Base-by-base conservation (phyloP, 1,140 invertebrate genomes). In the Sycobia sp. region DNA sequence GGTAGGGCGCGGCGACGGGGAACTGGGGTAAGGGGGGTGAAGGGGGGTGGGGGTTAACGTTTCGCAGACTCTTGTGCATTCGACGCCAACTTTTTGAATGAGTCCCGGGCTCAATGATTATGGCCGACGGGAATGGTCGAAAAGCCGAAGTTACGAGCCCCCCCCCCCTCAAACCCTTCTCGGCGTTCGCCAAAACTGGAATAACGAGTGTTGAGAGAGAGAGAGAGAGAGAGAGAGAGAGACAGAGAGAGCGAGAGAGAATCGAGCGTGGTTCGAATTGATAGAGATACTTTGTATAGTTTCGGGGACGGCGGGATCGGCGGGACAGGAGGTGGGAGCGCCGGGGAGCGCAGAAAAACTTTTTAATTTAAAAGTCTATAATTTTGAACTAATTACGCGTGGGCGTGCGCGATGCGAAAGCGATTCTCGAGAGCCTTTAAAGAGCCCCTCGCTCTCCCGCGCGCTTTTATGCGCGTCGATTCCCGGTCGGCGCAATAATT, bases 291-390 rank as follows among this genome's bases (percentile, higher is more conserved):
- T 53, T 61, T 53, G 38, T 61, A 32, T 36, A 44, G 10, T 36
- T 53, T 53, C 20, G 22, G 14, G 16, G n/a, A n/a, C n/a, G n/a
- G n/a, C n/a, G n/a, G n/a, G n/a, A n/a, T n/a, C n/a, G n/a, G n/a
- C n/a, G 11, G 9, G 14, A 47, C 7, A 38, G 10, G 39, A 50
- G 36, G 20, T 18, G 4, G n/a, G n/a, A n/a, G n/a, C n/a, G n/a
- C n/a, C n/a, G n/a, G n/a, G n/a, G n/a, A n/a, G n/a, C n/a, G n/a
- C 4, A 47, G 50, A 59, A 38, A 39, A 38, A 43, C 23, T n/a
- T 38, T 60, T 53, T 54, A 54, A 54, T 62, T 62, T 62, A 54
- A 36, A 54, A 46, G 29, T 36, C 39, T 44, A 62, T 62, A 62
- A 62, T 54, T 62, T 62, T 34, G 47, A 27, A 49, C 10, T 54